These are phyloP conservation scores for Sisor rabdophorus DNA, from an alignment of 2,113 vertebrate species.

Conservation along the genomic window DNA sequence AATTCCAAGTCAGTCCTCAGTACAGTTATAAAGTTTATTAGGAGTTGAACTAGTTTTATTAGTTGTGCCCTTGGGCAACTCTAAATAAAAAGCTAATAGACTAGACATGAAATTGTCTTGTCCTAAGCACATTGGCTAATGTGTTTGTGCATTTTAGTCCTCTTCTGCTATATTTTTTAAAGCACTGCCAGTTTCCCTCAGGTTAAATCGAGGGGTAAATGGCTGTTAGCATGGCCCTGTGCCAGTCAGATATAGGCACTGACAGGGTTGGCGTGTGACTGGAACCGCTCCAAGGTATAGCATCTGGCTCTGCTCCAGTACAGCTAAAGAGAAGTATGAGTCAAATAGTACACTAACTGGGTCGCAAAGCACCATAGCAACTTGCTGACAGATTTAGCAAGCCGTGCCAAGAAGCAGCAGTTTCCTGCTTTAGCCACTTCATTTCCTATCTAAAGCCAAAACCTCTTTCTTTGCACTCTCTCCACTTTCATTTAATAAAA, in stretches of 20 bases:
- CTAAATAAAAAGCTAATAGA: not conserved
- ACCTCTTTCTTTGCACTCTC: not conserved
- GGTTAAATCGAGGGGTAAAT: not conserved
- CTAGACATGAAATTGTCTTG: not conserved
- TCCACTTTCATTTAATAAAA: too few species aligned
- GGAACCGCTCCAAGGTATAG: conserved; percentile 63
- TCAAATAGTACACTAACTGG: conserved; percentile 63
- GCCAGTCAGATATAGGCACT: conserved; percentile 41
- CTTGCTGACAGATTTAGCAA: conserved; percentile 68
- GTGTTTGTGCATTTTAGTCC: not conserved
- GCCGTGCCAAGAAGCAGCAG: conserved; percentile 37
- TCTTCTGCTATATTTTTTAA: not conserved
- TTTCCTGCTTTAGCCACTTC: conserved; percentile 50
- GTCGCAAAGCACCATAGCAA: conserved; percentile 47
- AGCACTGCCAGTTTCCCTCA: not conserved
- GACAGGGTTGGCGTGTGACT: conserved; percentile 46
- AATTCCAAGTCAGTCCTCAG: not conserved
- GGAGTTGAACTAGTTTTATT: not conserved
- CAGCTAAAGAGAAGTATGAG: conserved; percentile 61
- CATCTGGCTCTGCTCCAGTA: conserved; percentile 66
- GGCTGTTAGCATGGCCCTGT: conserved; percentile 32
- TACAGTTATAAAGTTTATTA: not conserved
- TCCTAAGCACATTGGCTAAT: not conserved
- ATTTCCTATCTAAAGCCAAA: conserved; percentile 32
- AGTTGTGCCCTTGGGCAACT: not conserved